A percentile compares a stretch with the other conserved stretches of the same genome.
Conservation (phyloP, 2,888 invertebrate species). For the Standfussiana lucernea region DNA sequence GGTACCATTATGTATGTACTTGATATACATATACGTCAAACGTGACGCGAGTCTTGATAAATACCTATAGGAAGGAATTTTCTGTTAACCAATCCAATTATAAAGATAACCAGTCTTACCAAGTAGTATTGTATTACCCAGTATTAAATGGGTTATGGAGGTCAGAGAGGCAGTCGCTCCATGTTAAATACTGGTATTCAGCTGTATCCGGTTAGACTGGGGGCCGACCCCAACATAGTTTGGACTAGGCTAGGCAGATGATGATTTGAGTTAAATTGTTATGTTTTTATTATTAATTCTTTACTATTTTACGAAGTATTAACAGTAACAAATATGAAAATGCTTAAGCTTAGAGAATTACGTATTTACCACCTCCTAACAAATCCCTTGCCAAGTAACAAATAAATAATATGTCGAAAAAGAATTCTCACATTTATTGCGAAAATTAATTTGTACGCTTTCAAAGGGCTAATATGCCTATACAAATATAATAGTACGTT, state of each 20-base stretch:
- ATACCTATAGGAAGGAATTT: background rate
- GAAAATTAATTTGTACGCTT: background rate
- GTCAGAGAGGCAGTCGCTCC: too few relatives aligned
- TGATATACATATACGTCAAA: background rate
- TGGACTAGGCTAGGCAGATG: background rate
- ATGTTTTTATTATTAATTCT: background rate
- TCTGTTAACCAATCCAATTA: background rate
- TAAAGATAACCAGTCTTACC: too few relatives aligned
- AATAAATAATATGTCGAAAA: background rate
- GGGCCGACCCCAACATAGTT: background rate
- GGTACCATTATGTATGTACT: background rate
- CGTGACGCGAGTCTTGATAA: background rate
- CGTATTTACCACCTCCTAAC: background rate
- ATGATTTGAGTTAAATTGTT: background rate
- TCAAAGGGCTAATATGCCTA: constrained; percentile 25
- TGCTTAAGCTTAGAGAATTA: background rate
- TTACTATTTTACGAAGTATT: background rate
- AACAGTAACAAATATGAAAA: background rate
- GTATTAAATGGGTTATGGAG: too few relatives aligned
- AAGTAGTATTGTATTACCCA: background rate
- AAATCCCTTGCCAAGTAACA: constrained; percentile 4
- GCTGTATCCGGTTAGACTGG: too few relatives aligned
- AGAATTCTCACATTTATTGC: background rate
- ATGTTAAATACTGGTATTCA: too few relatives aligned
- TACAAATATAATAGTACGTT: constrained; percentile 13